phyloP scores from a whole-genome alignment of 2,888 invertebrate species.

The Epinotia bilunana region DNA sequence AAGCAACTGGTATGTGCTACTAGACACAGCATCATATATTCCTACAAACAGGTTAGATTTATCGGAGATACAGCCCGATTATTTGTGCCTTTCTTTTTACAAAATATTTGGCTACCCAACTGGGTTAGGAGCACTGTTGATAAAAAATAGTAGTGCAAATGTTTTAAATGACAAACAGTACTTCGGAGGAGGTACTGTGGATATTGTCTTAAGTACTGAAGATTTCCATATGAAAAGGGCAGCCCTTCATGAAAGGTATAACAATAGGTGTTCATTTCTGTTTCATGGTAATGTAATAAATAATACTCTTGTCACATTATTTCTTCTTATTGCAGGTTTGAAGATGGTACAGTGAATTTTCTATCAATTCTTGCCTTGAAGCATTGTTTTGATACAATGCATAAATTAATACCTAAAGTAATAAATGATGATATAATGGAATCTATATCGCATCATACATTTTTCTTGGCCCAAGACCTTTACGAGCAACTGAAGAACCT shows the following conservation, averaged over 20 bases:
- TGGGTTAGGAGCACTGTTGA: conserved; percentile 95
- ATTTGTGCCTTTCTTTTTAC: conserved; percentile 96
- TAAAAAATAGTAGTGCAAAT: conserved; percentile 86
- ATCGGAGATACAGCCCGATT: conserved; percentile 90
- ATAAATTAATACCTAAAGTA: conserved; percentile 85
- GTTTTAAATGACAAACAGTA: conserved; percentile 88
- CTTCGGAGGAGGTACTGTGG: conserved; percentile 98
- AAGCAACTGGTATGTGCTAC: conserved; percentile 88
- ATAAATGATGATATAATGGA: conserved; percentile 81
- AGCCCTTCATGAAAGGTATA: conserved; percentile 89
- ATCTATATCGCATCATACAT: conserved; percentile 89
- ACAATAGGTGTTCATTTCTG: conserved; percentile 20
- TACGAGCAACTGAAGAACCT: conserved; percentile 86
- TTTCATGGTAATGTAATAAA: neutral
- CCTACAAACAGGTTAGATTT: conserved; percentile 92
- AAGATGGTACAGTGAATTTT: conserved; percentile 97
- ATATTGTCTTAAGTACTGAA: conserved; percentile 90
- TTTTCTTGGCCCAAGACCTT: conserved; percentile 89
- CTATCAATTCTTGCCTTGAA: conserved; percentile 92
- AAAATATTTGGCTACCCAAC: conserved; percentile 98
- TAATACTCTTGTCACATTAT: neutral
- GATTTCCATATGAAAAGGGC: conserved; percentile 89
- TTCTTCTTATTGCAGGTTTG: conserved; percentile 87
- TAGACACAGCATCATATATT: conserved; percentile 95
- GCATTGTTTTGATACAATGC: conserved; percentile 92